These are phyloP conservation scores for Galerucella calmariensis DNA, from an alignment of 2,888 invertebrate genomes.

Conservation along the genomic window DNA sequence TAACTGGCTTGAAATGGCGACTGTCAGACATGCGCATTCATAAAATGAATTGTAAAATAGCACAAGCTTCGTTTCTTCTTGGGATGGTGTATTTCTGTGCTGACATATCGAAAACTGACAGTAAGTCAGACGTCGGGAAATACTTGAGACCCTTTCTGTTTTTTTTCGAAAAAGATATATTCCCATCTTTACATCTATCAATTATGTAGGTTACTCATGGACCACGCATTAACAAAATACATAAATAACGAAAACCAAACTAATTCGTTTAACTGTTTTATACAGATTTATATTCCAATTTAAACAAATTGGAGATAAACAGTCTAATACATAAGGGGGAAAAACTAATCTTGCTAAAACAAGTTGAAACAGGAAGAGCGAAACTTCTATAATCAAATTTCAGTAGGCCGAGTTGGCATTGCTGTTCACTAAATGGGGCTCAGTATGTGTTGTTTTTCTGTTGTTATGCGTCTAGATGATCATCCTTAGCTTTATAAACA, in stretches of 20 bases:
- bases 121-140: too few relatives aligned
- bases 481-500: neutral
- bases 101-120: too few relatives aligned
- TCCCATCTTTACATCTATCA: too few relatives aligned
- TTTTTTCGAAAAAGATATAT: too few relatives aligned
- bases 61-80: too few relatives aligned
- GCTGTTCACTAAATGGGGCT: neutral
- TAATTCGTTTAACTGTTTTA: neutral
- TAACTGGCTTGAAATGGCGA: too few relatives aligned
- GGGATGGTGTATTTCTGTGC: too few relatives aligned
- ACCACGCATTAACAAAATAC: neutral
- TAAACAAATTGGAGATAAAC: neutral
- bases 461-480: too few relatives aligned
- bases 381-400: slow-evolving; percentile 1
- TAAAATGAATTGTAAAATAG: too few relatives aligned
- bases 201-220: neutral
- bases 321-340: neutral
- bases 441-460: neutral
- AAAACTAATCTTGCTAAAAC: neutral
- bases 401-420: neutral
- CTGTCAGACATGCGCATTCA: too few relatives aligned
- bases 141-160: too few relatives aligned
- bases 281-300: neutral
- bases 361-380: neutral
- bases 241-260: neutral